These are phyloP conservation scores for Vesta saturnalis DNA, from an alignment of 2,888 invertebrate genomes.

Conservation along the genomic window DNA sequence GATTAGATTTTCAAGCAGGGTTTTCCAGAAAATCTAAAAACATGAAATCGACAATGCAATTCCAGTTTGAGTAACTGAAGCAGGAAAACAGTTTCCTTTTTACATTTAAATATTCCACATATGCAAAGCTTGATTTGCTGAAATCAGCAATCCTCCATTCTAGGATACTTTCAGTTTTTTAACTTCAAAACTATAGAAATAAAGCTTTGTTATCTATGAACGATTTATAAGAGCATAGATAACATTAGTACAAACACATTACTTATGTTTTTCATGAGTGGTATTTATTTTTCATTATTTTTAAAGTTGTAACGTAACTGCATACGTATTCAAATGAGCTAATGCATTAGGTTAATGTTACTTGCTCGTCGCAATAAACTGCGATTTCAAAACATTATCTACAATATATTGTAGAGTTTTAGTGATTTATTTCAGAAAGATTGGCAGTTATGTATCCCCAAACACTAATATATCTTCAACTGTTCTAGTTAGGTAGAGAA, in stretches of 20 bases:
- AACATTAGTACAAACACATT: background rate
- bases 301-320: background rate
- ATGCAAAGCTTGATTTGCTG: background rate
- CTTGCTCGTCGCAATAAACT: constrained; percentile 24
- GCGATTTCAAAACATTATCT: constrained; percentile 32
- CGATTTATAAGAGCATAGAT: no score
- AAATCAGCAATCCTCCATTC: background rate
- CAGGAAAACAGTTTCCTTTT: no score
- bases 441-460: constrained; percentile 32
- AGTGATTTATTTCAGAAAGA: constrained; percentile 29
- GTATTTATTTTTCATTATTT: background rate
- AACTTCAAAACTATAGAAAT: no score
- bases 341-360: constrained; percentile 12
- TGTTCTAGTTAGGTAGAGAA: constrained; percentile 16
- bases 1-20: background rate
- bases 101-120: no score
- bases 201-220: no score
- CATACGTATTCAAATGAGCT: constrained; percentile 7
- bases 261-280: no score
- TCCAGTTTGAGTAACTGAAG: background rate
- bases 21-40: background rate
- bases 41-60: no score
- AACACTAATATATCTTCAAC: constrained; percentile 25
- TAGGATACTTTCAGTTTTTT: no score
- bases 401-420: constrained; percentile 31